A percentile compares a stretch with the other conserved stretches of the same genome.
Conservation (phyloP, 2,888 invertebrate genomes). For the Choristoneura rosaceana region DNA sequence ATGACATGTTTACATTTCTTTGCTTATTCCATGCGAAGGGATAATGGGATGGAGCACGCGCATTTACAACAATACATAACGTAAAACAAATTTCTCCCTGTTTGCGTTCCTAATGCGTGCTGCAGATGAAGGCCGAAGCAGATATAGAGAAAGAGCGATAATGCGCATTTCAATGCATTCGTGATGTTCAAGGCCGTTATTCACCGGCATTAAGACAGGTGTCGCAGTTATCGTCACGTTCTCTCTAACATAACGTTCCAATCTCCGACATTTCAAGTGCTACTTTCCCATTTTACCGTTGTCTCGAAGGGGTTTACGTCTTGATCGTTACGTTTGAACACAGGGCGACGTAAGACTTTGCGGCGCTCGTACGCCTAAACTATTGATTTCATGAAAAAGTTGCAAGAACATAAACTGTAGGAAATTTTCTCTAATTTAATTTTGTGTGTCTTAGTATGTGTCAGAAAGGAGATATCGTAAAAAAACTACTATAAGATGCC, state of each 20-base stretch:
- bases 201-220: slow-evolving; percentile 67
- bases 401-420: no score
- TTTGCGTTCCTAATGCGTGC: slow-evolving; percentile 1
- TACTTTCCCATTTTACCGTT: slow-evolving; percentile 57
- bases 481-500: no score
- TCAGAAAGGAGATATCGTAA: no score
- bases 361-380: no score
- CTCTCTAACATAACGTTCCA: slow-evolving; percentile 55
- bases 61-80: not conserved
- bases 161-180: slow-evolving; percentile 70
- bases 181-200: slow-evolving; percentile 70
- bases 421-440: no score
- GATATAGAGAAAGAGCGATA: slow-evolving; percentile 49
- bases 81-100: slow-evolving; percentile 13
- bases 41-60: not conserved
- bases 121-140: slow-evolving; percentile 6
- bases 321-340: slow-evolving; percentile 32
- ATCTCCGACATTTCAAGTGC: slow-evolving; percentile 54
- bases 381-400: no score
- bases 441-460: no score
- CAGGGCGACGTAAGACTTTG: no score
- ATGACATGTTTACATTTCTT: not conserved
- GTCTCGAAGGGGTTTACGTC: slow-evolving; percentile 40
- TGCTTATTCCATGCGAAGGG: not conserved
- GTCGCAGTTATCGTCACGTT: slow-evolving; percentile 63